Base-by-base conservation (phyloP, 2,797 vertebrate genomes). In the Acanthurus tractus region DNA sequence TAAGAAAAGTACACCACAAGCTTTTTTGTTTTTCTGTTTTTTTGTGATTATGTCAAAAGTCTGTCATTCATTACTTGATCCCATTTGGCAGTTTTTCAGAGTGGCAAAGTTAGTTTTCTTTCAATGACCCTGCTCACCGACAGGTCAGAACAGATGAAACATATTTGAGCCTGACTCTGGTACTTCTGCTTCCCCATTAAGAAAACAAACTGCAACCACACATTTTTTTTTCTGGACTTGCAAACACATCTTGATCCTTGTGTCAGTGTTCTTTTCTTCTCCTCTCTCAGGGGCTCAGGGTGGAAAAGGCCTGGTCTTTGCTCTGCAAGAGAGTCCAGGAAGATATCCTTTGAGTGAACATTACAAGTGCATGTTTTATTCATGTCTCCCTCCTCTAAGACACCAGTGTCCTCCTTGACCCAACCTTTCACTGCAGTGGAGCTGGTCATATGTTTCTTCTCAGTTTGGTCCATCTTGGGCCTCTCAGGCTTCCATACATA, bases 401-500 rank as follows among this genome's bases (percentile, higher is more conserved):
- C 15, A 13, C 23, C 8, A 6, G 18, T 56, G 20, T 44, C 56
- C 78, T 95, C 96, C 96, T 98, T 98, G 91, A 98, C 96, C 89
- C 79, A 3, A 0, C 49, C 53, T 50, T 74, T 68, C 89, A 99
- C 97, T 63, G 96, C 97, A 65, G 93, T 99, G 87, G 98, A 99
- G 92, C 90, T 99, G 92, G 96, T 97, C 77, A 95, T 99, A 53
- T 99, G 98, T 86, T 99, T 99, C 90, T 98, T 99, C 94, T 98
- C 98, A 69, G 96, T 99, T 85, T 99, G 98, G 98, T 98, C 97
- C 81, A 99, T 99, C 92, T 91, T 99, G 93, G 98, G 98, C 94
- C 98, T 99, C 94, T 99, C 98, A 88, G 98, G 98, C 94, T 99
- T 99, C 95, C 98, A 99, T 92, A 99, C 98, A 11, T 99, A 99